Evolutionary conservation across 1,140 invertebrate genomes (phyloP).

Genomic region (Drosophila bipectinata): DNA sequence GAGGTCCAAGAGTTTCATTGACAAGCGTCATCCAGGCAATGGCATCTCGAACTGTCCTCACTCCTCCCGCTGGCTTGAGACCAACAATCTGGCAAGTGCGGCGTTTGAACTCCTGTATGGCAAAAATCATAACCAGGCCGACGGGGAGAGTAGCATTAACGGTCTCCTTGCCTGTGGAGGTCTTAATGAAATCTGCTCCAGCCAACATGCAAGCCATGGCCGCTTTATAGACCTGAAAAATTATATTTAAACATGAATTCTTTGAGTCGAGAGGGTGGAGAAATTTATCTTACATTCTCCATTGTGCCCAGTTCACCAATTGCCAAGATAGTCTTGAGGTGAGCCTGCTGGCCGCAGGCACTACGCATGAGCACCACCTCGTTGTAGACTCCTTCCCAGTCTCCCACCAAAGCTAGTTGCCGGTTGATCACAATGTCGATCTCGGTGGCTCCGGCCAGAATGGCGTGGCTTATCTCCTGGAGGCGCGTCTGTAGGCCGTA

Average conservation of each 20-base stretch:
- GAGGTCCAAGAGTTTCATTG: conserved; percentile 92
- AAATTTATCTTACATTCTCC: conserved; percentile 87
- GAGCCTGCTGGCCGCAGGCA: conserved; percentile 89
- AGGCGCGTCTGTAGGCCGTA: conserved; percentile 92
- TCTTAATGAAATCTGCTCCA: conserved; percentile 99
- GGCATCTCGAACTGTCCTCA: conserved; percentile 94
- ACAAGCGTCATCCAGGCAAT: conserved; percentile 94
- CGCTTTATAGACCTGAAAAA: conserved; percentile 88
- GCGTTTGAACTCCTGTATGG: conserved; percentile 93
- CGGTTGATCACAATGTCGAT: conserved; percentile 99
- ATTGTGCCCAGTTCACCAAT: conserved; percentile 96
- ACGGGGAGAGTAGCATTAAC: conserved; percentile 97
- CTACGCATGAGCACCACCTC: conserved; percentile 91
- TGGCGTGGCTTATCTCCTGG: conserved; percentile 92
- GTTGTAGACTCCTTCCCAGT: conserved; percentile 93
- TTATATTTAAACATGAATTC: not conserved
- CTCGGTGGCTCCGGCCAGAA: conserved; percentile 94
- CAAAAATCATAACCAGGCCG: conserved; percentile 96
- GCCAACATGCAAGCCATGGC: conserved; percentile 97
- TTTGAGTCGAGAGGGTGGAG: not conserved
- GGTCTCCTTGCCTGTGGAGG: conserved; percentile 98
- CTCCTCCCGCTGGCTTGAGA: conserved; percentile 98
- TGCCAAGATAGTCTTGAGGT: conserved; percentile 97
- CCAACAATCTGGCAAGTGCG: conserved; percentile 93
- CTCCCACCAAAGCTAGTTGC: conserved; percentile 90